Percentiles rank a stretch among this genome's conserved stretches.
Conservation (phyloP, 2,888 invertebrate species). For the Rhamnusium bicolor region DNA sequence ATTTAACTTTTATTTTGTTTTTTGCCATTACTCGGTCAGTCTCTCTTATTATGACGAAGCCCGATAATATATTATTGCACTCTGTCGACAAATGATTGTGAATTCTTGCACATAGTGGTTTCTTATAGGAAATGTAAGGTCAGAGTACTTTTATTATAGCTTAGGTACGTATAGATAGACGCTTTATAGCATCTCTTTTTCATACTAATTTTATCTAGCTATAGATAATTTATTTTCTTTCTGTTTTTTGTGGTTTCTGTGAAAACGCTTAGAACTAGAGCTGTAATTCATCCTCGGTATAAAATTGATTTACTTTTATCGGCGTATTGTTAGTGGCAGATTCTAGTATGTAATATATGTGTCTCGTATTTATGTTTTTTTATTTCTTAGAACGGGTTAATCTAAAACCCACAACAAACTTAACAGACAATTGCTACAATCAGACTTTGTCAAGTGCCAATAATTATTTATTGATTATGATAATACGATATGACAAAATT, state of each 20-base stretch:
- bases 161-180: conserved; percentile 3
- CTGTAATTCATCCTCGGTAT: background rate
- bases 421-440: no score
- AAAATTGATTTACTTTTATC: background rate
- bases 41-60: background rate
- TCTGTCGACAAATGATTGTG: conserved; percentile 13
- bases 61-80: conserved; percentile 9
- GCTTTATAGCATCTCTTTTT: conserved; percentile 11
- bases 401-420: background rate
- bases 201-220: background rate
- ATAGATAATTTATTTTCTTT: background rate
- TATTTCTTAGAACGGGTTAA: background rate
- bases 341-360: background rate
- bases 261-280: background rate
- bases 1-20: background rate
- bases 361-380: background rate
- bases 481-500: no score
- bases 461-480: no score
- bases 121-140: conserved; percentile 23
- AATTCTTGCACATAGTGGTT: conserved; percentile 26
- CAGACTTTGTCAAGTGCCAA: no score
- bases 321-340: background rate
- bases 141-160: conserved; percentile 15
- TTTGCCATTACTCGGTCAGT: background rate
- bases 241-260: background rate